Evolutionary conservation across 2,113 vertebrate species (phyloP).

Genomic region (Quiscalus mexicanus): DNA sequence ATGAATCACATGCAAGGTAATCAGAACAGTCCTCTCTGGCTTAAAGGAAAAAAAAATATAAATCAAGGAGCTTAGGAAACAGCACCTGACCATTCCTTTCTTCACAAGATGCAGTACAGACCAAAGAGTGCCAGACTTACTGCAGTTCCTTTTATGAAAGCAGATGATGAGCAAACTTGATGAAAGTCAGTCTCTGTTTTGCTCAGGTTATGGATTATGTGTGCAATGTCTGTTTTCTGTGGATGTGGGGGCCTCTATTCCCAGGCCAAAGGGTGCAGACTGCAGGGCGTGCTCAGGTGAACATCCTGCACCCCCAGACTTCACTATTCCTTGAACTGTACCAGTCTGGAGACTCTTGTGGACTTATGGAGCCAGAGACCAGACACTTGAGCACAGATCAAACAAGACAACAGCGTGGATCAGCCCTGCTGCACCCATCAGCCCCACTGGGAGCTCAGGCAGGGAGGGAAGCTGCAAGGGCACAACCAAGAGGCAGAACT

Average conservation of each 20-base stretch:
- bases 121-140: background rate
- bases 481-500: background rate
- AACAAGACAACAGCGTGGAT: accelerated
- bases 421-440: background rate
- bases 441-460: background rate
- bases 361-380: background rate
- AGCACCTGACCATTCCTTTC: background rate
- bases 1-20: background rate
- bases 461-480: background rate
- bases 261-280: background rate
- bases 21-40: background rate
- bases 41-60: background rate
- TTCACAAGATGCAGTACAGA: background rate
- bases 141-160: background rate
- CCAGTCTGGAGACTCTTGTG: background rate
- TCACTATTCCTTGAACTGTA: background rate
- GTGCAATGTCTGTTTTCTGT: background rate
- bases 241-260: background rate
- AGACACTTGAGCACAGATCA: background rate
- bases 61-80: background rate
- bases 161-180: background rate
- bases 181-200: background rate
- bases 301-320: background rate
- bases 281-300: background rate
- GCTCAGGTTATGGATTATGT: background rate